Evolutionary conservation across 1,140 invertebrate species (phyloP).

Genomic region (Trichogramma pretiosum): DNA sequence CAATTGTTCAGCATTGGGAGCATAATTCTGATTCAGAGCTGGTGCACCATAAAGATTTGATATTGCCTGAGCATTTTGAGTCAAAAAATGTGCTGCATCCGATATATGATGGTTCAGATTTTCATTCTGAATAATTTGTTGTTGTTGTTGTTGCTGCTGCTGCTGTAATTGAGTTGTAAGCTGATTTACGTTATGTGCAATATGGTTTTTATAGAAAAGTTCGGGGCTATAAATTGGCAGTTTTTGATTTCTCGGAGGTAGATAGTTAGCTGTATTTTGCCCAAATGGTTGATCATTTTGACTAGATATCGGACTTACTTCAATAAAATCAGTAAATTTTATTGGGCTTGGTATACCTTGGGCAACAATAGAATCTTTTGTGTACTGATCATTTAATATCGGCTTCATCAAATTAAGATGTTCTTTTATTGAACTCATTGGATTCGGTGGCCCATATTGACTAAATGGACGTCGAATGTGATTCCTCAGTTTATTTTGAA

Average conservation of each 20-base stretch:
- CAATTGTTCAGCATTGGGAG: conserved; percentile 27
- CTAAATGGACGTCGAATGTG: conserved; percentile 31
- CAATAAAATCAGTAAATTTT: conserved; percentile 25
- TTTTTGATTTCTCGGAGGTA: conserved; percentile 41
- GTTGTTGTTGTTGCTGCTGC: neutral
- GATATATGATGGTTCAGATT: conserved; percentile 30
- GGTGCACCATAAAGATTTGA: conserved; percentile 35
- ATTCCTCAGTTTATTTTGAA: conserved; percentile 20
- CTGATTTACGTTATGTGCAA: conserved; percentile 1
- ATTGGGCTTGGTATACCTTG: conserved; percentile 29
- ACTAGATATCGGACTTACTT: conserved; percentile 34
- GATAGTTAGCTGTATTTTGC: conserved; percentile 33
- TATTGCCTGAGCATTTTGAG: conserved; percentile 38
- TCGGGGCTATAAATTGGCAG: conserved; percentile 24
- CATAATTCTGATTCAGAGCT: conserved; percentile 32
- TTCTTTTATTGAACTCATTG: conserved; percentile 20
- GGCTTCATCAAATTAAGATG: too few relatives aligned
- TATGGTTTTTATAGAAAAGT: conserved; percentile 20
- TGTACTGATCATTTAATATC: conserved; percentile 15
- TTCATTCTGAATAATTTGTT: neutral
- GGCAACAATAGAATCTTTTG: conserved; percentile 6
- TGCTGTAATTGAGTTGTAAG: neutral
- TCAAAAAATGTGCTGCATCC: conserved; percentile 35
- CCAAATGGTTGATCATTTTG: conserved; percentile 39
- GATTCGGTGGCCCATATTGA: conserved; percentile 33